A percentile compares a stretch with the other conserved stretches of the same genome.
phyloP scores from a whole-genome alignment of 2,113 vertebrate species.

The Spermophilus dauricus region DNA sequence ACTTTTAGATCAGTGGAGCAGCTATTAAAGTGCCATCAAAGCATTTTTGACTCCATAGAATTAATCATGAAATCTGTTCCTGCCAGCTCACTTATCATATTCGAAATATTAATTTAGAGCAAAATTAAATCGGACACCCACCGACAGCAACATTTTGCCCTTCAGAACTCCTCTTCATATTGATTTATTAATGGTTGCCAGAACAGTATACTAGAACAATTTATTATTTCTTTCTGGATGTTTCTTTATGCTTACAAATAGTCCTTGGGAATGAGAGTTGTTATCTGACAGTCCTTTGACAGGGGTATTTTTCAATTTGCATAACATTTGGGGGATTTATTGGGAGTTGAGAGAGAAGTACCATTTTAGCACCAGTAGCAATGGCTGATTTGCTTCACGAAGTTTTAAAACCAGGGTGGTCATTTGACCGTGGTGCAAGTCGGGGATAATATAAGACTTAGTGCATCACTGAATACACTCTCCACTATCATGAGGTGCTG shows the following conservation, averaged over 20 bases:
- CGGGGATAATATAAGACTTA: conserved; percentile 64
- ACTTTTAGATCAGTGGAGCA: conserved; percentile 87
- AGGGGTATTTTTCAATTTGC: conserved; percentile 89
- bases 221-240: conserved; percentile 89
- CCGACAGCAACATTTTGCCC: conserved; percentile 92
- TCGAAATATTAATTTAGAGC: conserved; percentile 93
- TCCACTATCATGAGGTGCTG: neutral
- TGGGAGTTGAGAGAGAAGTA: conserved; percentile 83
- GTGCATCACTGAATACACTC: conserved; percentile 41
- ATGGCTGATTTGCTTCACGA: conserved; percentile 79
- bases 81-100: conserved; percentile 93
- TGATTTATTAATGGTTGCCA: conserved; percentile 93
- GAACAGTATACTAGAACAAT: conserved; percentile 88
- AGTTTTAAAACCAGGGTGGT: conserved; percentile 74
- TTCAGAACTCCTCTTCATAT: conserved; percentile 92
- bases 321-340: conserved; percentile 86
- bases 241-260: conserved; percentile 90
- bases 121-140: conserved; percentile 93
- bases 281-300: conserved; percentile 87
- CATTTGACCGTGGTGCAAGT: conserved; percentile 62
- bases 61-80: conserved; percentile 92
- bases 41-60: conserved; percentile 90
- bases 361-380: conserved; percentile 80
- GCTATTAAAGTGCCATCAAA: conserved; percentile 91
- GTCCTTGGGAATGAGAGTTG: conserved; percentile 88